Evolutionary conservation across 2,888 invertebrate genomes (phyloP).

Genomic region (Caenorhabditis wallacei): DNA sequence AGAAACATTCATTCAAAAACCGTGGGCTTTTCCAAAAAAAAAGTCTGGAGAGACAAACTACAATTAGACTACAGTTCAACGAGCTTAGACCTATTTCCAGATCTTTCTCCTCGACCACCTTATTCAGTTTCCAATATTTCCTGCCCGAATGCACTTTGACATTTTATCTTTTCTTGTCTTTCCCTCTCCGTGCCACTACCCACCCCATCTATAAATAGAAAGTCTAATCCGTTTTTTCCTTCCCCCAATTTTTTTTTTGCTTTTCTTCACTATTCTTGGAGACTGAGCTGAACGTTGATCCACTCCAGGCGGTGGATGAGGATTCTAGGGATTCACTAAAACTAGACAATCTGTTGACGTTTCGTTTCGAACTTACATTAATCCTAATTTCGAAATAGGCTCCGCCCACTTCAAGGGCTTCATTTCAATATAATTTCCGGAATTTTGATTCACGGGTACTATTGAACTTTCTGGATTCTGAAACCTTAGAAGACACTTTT

Average conservation of each 20-base stretch:
- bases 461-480: no score
- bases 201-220: conserved; percentile 25
- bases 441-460: not conserved
- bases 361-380: not conserved
- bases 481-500: no score
- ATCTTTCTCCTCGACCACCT: conserved; percentile 14
- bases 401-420: conserved; percentile 4
- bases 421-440: not conserved
- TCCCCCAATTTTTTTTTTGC: no score
- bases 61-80: conserved; percentile 22
- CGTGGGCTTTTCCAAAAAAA: conserved; percentile 1
- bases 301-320: not conserved
- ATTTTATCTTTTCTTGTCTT: conserved; percentile 24
- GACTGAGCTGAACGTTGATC: conserved; percentile 42
- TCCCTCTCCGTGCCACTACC: not conserved
- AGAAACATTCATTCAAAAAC: no score
- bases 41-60: no score
- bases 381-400: conserved; percentile 14
- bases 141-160: conserved; percentile 44
- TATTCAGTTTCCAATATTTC: conserved; percentile 18
- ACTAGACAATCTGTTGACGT: conserved; percentile 13
- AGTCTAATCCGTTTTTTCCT: conserved; percentile 22
- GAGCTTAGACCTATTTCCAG: conserved; percentile 27
- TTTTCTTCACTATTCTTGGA: conserved; percentile 15
- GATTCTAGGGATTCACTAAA: conserved; percentile 30